Evolutionary conservation across 2,797 vertebrate species (phyloP).

Genomic region (Botia almorhae): DNA sequence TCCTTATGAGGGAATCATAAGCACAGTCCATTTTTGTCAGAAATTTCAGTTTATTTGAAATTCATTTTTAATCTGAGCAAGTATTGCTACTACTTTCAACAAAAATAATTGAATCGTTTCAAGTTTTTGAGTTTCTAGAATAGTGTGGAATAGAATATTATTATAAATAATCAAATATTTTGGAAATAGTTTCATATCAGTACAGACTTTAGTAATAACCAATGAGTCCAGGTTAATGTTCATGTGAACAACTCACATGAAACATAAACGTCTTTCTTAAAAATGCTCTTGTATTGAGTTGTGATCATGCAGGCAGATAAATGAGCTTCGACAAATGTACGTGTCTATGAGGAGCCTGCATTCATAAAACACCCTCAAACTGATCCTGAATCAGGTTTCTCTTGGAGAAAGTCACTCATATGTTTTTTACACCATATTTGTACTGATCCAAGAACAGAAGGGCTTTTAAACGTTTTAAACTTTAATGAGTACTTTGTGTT

Average conservation of each 20-base stretch:
- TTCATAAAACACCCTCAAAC: background rate
- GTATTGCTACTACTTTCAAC: too few species aligned
- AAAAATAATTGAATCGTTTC: too few species aligned
- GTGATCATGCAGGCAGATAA: slow-evolving; percentile 9
- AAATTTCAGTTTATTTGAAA: too few species aligned
- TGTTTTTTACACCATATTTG: background rate
- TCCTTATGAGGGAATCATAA: too few species aligned
- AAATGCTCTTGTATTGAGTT: slow-evolving; percentile 23
- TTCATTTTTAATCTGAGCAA: too few species aligned
- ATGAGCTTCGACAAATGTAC: background rate
- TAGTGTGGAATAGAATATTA: too few species aligned
- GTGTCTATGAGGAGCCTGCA: background rate
- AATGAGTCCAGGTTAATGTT: too few species aligned
- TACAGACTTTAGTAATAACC: too few species aligned
- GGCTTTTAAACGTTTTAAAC: background rate
- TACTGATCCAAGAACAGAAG: slow-evolving; percentile 1
- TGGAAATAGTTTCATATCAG: too few species aligned
- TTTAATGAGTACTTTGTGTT: slow-evolving; percentile 28
- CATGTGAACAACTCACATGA: slow-evolving; percentile 3
- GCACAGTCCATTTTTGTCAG: too few species aligned
- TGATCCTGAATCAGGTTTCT: background rate
- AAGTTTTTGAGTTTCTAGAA: too few species aligned
- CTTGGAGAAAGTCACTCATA: background rate
- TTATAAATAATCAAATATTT: too few species aligned
- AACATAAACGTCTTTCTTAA: slow-evolving; percentile 17